Evolutionary conservation across 2,113 vertebrate species (phyloP).

Genomic region (Microcebus griseorufus): DNA sequence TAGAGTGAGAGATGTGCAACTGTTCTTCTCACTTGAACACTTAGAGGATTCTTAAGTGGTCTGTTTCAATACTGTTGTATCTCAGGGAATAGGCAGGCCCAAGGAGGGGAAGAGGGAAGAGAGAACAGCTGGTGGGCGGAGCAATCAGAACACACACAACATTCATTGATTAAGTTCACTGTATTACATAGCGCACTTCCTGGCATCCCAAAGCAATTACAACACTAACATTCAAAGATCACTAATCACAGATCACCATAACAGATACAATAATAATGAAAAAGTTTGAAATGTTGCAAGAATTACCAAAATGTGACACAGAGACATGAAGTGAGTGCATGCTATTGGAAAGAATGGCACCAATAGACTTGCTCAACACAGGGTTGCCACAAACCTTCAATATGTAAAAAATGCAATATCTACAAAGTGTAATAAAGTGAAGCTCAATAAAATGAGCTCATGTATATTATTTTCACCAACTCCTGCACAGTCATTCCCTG

Average conservation of each 20-base stretch:
- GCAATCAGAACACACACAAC: neutral
- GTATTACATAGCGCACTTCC: neutral
- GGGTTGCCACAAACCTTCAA: neutral
- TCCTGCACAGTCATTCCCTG: neutral
- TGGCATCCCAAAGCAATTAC: neutral
- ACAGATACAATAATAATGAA: neutral
- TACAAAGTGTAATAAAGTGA: neutral
- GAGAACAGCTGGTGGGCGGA: neutral
- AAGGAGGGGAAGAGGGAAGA: neutral
- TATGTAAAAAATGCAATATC: neutral
- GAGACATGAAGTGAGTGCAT: neutral
- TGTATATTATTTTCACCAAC: neutral
- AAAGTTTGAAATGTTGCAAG: neutral
- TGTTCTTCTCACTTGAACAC: neutral
- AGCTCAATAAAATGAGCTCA: neutral
- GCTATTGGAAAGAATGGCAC: neutral
- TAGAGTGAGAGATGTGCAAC: neutral
- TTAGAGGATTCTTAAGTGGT: neutral
- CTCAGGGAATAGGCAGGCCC: neutral
- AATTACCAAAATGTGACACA: neutral
- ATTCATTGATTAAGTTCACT: neutral
- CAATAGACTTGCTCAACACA: neutral
- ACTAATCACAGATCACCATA: neutral
- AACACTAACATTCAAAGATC: neutral
- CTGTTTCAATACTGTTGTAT: neutral